These are phyloP conservation scores for Myotis brandtii DNA, from an alignment of 2,113 vertebrate genomes.

Conservation along the genomic window DNA sequence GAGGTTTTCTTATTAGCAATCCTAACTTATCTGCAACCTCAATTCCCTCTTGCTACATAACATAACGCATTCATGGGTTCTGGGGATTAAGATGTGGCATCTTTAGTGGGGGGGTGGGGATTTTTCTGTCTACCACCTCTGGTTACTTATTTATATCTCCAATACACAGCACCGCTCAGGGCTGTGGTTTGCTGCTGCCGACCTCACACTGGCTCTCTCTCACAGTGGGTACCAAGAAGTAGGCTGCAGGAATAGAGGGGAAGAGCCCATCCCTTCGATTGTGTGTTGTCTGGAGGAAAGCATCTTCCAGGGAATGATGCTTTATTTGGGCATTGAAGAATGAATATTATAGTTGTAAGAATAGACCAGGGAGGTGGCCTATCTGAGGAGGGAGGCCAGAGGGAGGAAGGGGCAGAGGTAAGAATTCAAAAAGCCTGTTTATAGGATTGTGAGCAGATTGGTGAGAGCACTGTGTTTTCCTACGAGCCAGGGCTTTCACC, in stretches of 20 bases:
- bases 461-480: not conserved
- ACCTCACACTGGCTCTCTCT: not conserved
- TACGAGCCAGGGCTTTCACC: not conserved
- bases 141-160: not conserved
- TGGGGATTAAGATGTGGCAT: not conserved
- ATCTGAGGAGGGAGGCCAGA: not conserved
- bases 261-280: not conserved
- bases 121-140: not conserved
- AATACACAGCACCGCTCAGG: not conserved
- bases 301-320: not conserved
- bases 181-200: not conserved
- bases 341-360: constrained; percentile 1
- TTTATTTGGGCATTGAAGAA: not conserved
- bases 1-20: not conserved
- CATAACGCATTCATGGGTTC: not conserved
- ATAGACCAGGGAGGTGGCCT: not conserved
- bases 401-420: not conserved
- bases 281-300: not conserved
- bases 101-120: fast-evolving
- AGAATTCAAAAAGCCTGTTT: not conserved
- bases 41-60: not conserved
- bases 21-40: not conserved
- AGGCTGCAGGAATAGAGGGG: not conserved
- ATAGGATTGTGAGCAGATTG: not conserved
- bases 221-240: not conserved